These are phyloP conservation scores for Lampropteryx suffumata DNA, from an alignment of 2,888 invertebrate genomes.

Conservation along the genomic window DNA sequence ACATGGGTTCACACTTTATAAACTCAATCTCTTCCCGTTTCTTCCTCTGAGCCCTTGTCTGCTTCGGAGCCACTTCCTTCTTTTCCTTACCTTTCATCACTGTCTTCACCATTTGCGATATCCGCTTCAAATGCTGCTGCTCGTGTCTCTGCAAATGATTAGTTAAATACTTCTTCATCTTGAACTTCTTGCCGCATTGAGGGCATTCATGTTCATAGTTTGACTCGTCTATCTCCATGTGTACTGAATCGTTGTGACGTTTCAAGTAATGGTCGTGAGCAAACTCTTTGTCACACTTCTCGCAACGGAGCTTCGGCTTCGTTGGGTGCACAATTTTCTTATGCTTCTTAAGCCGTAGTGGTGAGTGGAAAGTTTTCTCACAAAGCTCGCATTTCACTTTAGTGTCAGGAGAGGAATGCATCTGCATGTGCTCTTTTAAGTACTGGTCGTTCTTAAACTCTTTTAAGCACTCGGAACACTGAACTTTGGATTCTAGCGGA, in stretches of 20 bases:
- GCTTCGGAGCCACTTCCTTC: slow-evolving; percentile 38
- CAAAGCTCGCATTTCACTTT: slow-evolving; percentile 75
- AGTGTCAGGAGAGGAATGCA: slow-evolving; percentile 65
- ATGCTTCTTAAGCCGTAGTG: slow-evolving; percentile 70
- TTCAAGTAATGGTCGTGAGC: slow-evolving; percentile 70
- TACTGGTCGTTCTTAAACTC: slow-evolving; percentile 78
- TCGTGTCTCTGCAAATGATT: slow-evolving; percentile 75
- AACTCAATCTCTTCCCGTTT: slow-evolving; percentile 67
- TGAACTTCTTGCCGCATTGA: slow-evolving; percentile 73
- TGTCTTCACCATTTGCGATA: slow-evolving; percentile 74
- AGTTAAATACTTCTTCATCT: slow-evolving; percentile 67
- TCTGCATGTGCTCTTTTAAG: slow-evolving; percentile 74
- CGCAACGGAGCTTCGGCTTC: slow-evolving; percentile 67
- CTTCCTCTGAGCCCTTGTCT: slow-evolving; percentile 48
- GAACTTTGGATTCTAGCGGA: slow-evolving; percentile 72
- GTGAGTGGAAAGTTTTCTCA: slow-evolving; percentile 71
- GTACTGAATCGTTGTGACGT: slow-evolving; percentile 68
- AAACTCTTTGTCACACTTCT: slow-evolving; percentile 73
- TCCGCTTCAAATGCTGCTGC: slow-evolving; percentile 70
- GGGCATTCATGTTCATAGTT: slow-evolving; percentile 69
- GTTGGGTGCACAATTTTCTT: slow-evolving; percentile 73
- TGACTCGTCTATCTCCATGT: slow-evolving; percentile 64
- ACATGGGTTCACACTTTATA: slow-evolving; percentile 73
- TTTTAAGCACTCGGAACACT: slow-evolving; percentile 70
- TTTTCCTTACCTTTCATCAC: slow-evolving; percentile 62